Evolutionary conservation across 2,113 vertebrate species (phyloP), one percentile per base, ranked within the genome.

Genomic region (Meles meles): DNA sequence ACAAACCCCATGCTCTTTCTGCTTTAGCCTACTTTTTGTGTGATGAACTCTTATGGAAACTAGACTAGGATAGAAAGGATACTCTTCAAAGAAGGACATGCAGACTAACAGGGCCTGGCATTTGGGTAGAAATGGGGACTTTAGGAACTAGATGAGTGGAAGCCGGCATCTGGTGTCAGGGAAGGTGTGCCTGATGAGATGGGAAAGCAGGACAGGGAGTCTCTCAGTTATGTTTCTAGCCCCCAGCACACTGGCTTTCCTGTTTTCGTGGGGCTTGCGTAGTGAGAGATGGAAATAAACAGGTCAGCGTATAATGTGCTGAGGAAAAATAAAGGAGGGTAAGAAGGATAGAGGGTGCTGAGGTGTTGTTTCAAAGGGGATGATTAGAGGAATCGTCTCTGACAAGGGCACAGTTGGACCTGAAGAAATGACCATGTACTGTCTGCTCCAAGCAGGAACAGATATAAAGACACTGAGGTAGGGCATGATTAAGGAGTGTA

Each of bases 181-280:
- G 67, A 65, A 37, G n/a, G 12, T 49, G 6, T 34, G 14, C 31
- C 39, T 21, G 65, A 13, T 11, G n/a, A n/a, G 39, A 23, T 0
- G 17, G 27, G 39, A 55, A 86, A 37, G 34, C 27, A n/a, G 76
- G 47, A 3, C 7, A 34, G 42, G 55, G 82, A 94, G 44, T 0
- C 0, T 61, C 12, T 29, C 18, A 25, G 27, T 55, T 71, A 4
- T 3, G n/a, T 10, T 39, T 27, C 7, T 12, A 42, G 59, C 7
- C 31, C 39, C 6, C 0, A 92, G 37, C 13, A 6, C 11, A 2
- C n/a, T 10, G 10, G 86, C 25, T 57, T 74, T 80, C 31, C 88
- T 83, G 44, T 65, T 71, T 17, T 67, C 12, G 0, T 57, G 65
- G 44, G 74, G 29, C 79, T 52, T 0, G 0, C 0, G 0, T 47